Evolutionary conservation across 2,113 vertebrate genomes (phyloP), one percentile per base, ranked within the genome.

Genomic region (Prionailurus viverrinus): DNA sequence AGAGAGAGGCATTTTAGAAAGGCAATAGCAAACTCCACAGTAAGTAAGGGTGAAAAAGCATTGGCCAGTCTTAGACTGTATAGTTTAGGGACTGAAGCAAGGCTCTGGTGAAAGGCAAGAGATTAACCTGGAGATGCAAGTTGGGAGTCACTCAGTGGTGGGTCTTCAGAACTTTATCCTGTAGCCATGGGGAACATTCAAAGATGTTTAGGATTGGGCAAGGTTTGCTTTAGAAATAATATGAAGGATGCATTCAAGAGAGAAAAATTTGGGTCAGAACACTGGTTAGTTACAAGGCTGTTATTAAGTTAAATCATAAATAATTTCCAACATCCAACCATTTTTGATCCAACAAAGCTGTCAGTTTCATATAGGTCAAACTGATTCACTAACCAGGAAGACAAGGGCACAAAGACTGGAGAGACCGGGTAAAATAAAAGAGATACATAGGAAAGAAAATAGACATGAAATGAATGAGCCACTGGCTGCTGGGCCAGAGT

Each of bases 271-370:
- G 2, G 15, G 5, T 87, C 53, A 87, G 86, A 84, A 74, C 27
- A 88, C 21, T 27, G 11, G 27, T 51, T 93, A 29, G 33, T 84
- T 66, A 58, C 65, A 85, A 84, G 51, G 25, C 11, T 68, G 9
- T 76, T 41, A 55, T 36, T 93, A 73, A 7, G 27, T 94, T 74
- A 92, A 89, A 65, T 39, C 14, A 69, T 21, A 53, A 66, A 45
- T 90, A 82, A 94, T 68, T 93, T 71, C 5, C 19, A 90, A 82
- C 18, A 74, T 68, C 41, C 7, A 96, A 94, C 25, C 16, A 81
- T 84, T 74, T 58, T 83, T 91, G n/a, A 93, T 1, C 33, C 7
- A 39, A 21, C 13, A 21, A 53, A 79, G 86, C 68, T 51, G 23
- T 69, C 15, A 48, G 3, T 86, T 80, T 85, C 25, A 73, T 85